Percentiles rank a stretch among this genome's conserved stretches.
Evolutionary conservation across 1,140 invertebrate species (phyloP).

Genomic region (Cheumatopsyche charites): DNA sequence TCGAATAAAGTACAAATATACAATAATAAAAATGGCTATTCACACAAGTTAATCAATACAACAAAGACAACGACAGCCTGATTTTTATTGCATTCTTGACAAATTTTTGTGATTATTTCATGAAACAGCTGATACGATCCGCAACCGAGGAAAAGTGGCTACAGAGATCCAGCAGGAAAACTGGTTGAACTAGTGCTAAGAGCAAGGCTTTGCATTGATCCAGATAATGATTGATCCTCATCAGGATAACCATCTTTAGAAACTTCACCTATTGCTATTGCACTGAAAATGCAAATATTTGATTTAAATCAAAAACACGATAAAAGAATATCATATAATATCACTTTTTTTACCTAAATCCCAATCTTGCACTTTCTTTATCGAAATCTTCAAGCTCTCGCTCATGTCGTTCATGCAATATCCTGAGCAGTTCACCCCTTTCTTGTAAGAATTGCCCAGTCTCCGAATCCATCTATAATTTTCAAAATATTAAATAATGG

Average conservation of each 20-base stretch:
- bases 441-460: constrained; percentile 89
- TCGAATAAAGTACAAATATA: no score
- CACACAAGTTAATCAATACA: not conserved
- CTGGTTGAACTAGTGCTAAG: constrained; percentile 92
- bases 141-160: constrained; percentile 53
- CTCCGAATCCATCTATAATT: constrained; percentile 86
- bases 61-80: constrained; percentile 23
- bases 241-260: constrained; percentile 84
- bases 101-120: not conserved
- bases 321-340: not conserved
- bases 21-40: not conserved
- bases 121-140: not conserved
- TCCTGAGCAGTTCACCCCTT: constrained; percentile 83
- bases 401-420: constrained; percentile 87
- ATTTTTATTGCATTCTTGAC: constrained; percentile 29
- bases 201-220: constrained; percentile 91
- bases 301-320: not conserved
- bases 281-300: constrained; percentile 64
- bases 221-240: constrained; percentile 88
- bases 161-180: constrained; percentile 84
- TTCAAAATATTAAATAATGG: not conserved
- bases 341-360: constrained; percentile 75
- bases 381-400: constrained; percentile 93
- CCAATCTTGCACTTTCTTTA: constrained; percentile 87
- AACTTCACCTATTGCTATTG: constrained; percentile 87